Base-by-base conservation (phyloP, 2,888 invertebrate genomes). In the Phortica okadai region DNA sequence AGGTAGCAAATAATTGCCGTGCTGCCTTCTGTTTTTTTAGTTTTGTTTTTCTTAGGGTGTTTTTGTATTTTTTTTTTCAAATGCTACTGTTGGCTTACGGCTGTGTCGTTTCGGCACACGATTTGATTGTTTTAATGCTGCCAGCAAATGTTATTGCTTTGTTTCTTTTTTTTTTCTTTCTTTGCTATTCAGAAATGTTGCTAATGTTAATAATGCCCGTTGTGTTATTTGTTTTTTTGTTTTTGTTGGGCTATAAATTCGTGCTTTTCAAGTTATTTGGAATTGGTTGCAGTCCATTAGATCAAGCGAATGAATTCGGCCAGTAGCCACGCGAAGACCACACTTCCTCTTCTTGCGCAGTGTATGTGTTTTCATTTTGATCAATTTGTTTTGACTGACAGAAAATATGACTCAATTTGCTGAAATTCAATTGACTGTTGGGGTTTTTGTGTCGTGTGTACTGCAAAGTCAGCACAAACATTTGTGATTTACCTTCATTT, bases 51-150 rank as follows among this genome's bases (percentile, higher is more conserved):
- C 76, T 74, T 25, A 25, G 8, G 77, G 76, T 80, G 62, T 1
- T 7, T 79, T 21, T 21, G 21, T 21, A 21, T 21, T 21, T 84
- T 84, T 84, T 84, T 81, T 77, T 73, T 72, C 79, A 77, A 82
- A 82, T 74, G 80, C 44, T 50, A 45, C 62, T 62, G 62, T 62
- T 62, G 45, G 73, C 33, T 33, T 41, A 33, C 73, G 41, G 14
- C 73, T 56, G 79, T 79, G 79, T 79, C 21, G 25, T 62, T 50
- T 50, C 50, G 14, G 50, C 50, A 25, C 25, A 59, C 59, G 25
- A 21, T 62, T 62, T 62, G 62, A 62, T 62, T 62, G 33, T 62
- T 62, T 62, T 16, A 62, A 8, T 21, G 62, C 82, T 82, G 73
- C 44, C 67, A 80, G 81, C 80, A 44, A 50, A 50, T 11, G 8